Percentiles rank a stretch among this genome's conserved stretches.
These are phyloP conservation scores for Fistularia commersonii DNA, from an alignment of 2,797 vertebrate species.

Conservation along the genomic window DNA sequence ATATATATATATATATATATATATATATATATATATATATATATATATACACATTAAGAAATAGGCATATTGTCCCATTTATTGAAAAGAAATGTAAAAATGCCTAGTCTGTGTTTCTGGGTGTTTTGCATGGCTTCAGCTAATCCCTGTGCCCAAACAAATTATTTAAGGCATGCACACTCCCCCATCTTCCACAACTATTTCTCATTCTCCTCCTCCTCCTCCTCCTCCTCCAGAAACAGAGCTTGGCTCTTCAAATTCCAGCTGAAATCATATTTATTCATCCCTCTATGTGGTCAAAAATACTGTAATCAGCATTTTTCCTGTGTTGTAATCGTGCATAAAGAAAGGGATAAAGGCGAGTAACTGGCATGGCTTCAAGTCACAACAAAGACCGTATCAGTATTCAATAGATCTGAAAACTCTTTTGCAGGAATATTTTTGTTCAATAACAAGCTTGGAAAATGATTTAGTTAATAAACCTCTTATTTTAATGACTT, in stretches of 20 bases:
- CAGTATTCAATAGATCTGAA: no score
- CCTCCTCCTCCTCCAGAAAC: conserved; percentile 1
- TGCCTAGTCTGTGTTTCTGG: conserved; percentile 7
- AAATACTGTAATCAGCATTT: not conserved
- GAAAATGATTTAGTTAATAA: no score
- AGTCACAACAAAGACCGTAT: no score
- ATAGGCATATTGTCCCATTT: no score
- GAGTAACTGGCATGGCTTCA: no score
- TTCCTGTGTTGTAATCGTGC: not conserved
- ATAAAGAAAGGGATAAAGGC: no score
- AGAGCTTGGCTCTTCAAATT: conserved; percentile 10
- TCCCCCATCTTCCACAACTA: conserved; percentile 14
- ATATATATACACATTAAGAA: no score
- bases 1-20: no score
- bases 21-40: no score
- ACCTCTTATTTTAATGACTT: no score
- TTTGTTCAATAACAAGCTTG: no score
- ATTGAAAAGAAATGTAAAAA: conserved; percentile 1
- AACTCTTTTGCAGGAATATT: no score
- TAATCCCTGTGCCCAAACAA: conserved; percentile 4
- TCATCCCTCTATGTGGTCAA: not conserved
- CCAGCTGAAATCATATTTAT: not conserved
- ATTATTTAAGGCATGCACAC: conserved; percentile 13
- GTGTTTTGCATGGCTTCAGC: conserved; percentile 6
- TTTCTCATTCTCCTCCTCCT: not conserved